phyloP scores from a whole-genome alignment of 2,888 invertebrate genomes.

The Patella ulyssiponensis region DNA sequence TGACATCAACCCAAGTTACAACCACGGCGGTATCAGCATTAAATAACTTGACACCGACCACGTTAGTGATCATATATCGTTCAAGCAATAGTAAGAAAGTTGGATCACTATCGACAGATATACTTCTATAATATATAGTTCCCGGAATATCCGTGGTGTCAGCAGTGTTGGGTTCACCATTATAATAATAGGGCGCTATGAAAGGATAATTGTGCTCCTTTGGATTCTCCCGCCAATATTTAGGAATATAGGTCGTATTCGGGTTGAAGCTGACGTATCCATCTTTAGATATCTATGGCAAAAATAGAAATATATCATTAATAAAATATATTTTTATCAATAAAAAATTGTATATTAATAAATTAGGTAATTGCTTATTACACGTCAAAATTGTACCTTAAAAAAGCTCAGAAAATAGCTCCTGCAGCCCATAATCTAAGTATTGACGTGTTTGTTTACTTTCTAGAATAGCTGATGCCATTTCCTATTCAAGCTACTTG shows the following conservation, averaged over 20 bases:
- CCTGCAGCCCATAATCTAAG: no score
- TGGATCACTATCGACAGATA: neutral
- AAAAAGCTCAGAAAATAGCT: no score
- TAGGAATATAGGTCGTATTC: constrained; percentile 16
- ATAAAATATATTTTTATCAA: neutral
- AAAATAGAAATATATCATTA: neutral
- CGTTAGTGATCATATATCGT: constrained; percentile 74
- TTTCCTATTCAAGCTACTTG: no score
- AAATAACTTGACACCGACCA: constrained; percentile 91
- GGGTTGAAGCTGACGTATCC: constrained; percentile 43
- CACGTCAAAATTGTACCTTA: no score
- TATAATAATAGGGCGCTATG: constrained; percentile 52
- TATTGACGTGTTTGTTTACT: no score
- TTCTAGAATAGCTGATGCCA: no score
- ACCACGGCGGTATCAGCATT: constrained; percentile 91
- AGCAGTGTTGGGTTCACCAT: constrained; percentile 27
- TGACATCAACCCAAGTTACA: constrained; percentile 96
- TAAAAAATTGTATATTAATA: no score
- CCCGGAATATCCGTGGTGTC: constrained; percentile 25
- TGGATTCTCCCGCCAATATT: neutral
- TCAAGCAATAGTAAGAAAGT: constrained; percentile 33
- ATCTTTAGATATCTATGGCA: constrained; percentile 48
- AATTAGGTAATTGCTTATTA: no score
- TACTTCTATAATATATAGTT: constrained; percentile 29
- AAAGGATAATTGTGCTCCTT: constrained; percentile 44